phyloP scores from a whole-genome alignment of 2,888 invertebrate species.

The Aproaerema taeniolella region DNA sequence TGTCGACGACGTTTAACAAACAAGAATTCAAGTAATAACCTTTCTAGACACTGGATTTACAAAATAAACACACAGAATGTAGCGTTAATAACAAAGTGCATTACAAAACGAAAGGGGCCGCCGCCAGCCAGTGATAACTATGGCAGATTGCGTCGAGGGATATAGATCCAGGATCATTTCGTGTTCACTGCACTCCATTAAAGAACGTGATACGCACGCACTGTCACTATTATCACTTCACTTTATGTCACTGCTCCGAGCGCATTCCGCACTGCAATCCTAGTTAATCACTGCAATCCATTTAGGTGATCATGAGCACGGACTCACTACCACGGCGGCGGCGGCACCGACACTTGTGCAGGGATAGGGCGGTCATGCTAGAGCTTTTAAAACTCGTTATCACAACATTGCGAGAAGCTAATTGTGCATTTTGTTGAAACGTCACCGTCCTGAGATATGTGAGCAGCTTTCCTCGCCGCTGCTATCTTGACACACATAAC shows the following conservation, averaged over 20 bases:
- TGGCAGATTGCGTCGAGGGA: constrained; percentile 4
- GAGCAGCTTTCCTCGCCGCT: too few relatives aligned
- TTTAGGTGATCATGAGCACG: constrained; percentile 36
- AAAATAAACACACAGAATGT: constrained; percentile 34
- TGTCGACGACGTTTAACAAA: too few relatives aligned
- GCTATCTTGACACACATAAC: constrained; percentile 7
- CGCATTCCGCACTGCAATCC: constrained; percentile 72
- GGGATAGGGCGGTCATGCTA: constrained; percentile 34
- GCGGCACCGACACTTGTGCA: constrained; percentile 54
- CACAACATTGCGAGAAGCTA: constrained; percentile 17
- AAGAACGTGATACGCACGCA: constrained; percentile 37
- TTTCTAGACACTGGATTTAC: too few relatives aligned
- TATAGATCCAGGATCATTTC: constrained; percentile 23
- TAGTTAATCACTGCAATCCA: constrained; percentile 71
- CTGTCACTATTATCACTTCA: constrained; percentile 65
- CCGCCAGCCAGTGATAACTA: constrained; percentile 55
- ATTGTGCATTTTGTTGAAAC: not conserved
- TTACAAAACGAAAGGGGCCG: constrained; percentile 52
- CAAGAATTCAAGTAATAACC: too few relatives aligned
- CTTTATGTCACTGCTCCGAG: constrained; percentile 50
- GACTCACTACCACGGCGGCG: constrained; percentile 56
- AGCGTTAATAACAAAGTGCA: constrained; percentile 63
- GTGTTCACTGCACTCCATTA: constrained; percentile 51
- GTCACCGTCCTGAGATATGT: constrained; percentile 1
- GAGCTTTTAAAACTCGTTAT: constrained; percentile 11